These are phyloP conservation scores for Amblyopsis hoosieri DNA, from an alignment of 2,797 vertebrate species.

Conservation along the genomic window DNA sequence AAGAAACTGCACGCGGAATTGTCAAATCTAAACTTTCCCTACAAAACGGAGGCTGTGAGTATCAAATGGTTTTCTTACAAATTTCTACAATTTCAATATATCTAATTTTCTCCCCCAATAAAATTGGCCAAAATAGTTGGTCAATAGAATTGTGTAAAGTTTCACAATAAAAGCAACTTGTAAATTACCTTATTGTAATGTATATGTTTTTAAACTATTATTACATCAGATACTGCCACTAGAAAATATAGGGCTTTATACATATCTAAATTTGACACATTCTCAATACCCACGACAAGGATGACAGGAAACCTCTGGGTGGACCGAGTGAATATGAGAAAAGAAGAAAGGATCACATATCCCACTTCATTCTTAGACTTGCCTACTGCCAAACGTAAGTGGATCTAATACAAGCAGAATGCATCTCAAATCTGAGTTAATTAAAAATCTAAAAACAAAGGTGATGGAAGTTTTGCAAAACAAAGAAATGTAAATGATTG, in stretches of 20 bases:
- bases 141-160: too few species aligned
- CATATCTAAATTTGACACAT: neutral
- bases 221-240: too few species aligned
- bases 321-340: conserved; percentile 80
- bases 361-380: conserved; percentile 96
- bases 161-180: too few species aligned
- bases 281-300: conserved; percentile 42
- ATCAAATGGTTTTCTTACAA: conserved; percentile 4
- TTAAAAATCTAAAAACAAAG: neutral
- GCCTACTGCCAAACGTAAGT: conserved; percentile 98
- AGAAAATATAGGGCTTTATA: too few species aligned
- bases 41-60: conserved; percentile 73
- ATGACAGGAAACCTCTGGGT: conserved; percentile 57
- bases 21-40: conserved; percentile 83
- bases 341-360: conserved; percentile 91
- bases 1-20: conserved; percentile 77
- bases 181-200: too few species aligned
- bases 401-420: neutral
- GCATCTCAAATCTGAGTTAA: neutral
- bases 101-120: too few species aligned
- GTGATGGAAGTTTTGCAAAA: neutral
- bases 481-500: neutral
- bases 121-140: too few species aligned
- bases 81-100: neutral
- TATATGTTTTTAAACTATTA: too few species aligned